Evolutionary conservation across 2,888 invertebrate species (phyloP).

Genomic region (Dinocampus coccinellae): DNA sequence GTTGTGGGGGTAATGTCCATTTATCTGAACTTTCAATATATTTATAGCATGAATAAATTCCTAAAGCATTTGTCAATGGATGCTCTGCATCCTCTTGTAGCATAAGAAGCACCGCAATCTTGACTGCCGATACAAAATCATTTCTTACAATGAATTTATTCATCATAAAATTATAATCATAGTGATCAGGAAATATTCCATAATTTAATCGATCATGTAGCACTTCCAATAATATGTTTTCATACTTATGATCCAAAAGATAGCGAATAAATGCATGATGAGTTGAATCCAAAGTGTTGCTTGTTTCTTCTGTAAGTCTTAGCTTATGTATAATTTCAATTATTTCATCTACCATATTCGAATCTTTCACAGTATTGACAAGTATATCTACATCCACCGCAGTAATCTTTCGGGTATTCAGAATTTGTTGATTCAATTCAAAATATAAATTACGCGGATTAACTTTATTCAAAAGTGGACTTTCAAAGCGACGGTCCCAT

Average conservation of each 20-base stretch:
- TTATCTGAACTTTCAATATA: conserved; percentile 73
- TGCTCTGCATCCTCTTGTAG: conserved; percentile 88
- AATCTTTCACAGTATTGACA: conserved; percentile 76
- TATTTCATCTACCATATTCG: conserved; percentile 77
- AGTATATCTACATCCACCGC: conserved; percentile 88
- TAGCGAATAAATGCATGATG: conserved; percentile 82
- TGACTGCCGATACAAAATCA: conserved; percentile 80
- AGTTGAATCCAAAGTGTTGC: conserved; percentile 82
- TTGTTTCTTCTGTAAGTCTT: conserved; percentile 79
- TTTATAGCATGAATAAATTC: conserved; percentile 82
- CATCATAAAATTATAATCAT: conserved; percentile 83
- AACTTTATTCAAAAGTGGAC: conserved; percentile 75
- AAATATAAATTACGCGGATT: conserved; percentile 79
- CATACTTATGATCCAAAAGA: conserved; percentile 67
- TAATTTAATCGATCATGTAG: conserved; percentile 87
- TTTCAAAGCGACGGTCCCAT: conserved; percentile 78
- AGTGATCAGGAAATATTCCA: conserved; percentile 91
- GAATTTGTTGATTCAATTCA: conserved; percentile 78
- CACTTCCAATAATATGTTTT: conserved; percentile 78
- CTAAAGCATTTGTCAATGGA: conserved; percentile 77
- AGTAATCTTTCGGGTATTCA: conserved; percentile 75
- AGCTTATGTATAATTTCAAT: conserved; percentile 80
- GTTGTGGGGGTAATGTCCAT: conserved; percentile 70
- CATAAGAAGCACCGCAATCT: conserved; percentile 84
- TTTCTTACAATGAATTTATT: conserved; percentile 81